These are phyloP conservation scores for Nestor notabilis DNA, from an alignment of 2,113 vertebrate genomes.

Conservation along the genomic window DNA sequence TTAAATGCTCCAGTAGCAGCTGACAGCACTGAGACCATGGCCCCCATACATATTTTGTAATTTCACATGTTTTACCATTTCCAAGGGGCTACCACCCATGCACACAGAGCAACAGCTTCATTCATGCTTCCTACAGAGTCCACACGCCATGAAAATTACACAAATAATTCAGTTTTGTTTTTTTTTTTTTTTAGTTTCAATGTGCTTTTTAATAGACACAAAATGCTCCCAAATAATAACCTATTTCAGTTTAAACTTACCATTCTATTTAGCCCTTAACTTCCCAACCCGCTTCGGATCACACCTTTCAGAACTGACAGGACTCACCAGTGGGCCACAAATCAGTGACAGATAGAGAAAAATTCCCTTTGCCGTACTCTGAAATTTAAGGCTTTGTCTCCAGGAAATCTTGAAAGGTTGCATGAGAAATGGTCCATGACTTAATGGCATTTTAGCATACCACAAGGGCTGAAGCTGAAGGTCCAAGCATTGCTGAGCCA, in stretches of 20 bases:
- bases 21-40: not conserved
- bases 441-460: not conserved
- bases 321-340: not conserved
- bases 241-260: not conserved
- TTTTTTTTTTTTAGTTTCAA: not conserved
- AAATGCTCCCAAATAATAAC: not conserved
- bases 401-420: not conserved
- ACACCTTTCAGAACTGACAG: not conserved
- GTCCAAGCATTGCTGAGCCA: conserved; percentile 12
- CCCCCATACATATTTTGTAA: not conserved
- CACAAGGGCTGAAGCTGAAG: not conserved
- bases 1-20: not conserved
- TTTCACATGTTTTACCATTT: not conserved
- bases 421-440: not conserved
- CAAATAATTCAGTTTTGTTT: not conserved
- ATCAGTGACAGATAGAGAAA: not conserved
- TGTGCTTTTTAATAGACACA: not conserved
- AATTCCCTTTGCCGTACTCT: not conserved
- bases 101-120: not conserved
- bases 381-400: conserved; percentile 23
- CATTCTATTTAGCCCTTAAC: not conserved
- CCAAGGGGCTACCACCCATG: not conserved
- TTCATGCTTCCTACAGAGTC: not conserved
- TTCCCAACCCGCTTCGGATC: not conserved
- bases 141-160: not conserved